Conservation (phyloP, 2,888 invertebrate species). For the Chrysolina haemoptera region DNA sequence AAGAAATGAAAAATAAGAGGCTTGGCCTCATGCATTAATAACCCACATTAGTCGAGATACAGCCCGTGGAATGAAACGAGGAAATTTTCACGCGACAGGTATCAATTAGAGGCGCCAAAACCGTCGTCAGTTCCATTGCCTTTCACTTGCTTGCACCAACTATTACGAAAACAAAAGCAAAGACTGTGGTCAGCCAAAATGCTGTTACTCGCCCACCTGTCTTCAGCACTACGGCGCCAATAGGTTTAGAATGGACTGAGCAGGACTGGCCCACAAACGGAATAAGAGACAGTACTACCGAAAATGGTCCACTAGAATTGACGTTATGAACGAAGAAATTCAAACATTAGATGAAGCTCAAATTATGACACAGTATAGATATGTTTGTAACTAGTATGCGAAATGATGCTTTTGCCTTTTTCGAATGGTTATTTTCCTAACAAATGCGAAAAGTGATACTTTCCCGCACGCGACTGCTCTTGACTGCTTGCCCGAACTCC, state of each 20-base stretch:
- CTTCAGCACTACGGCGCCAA: conserved; percentile 48
- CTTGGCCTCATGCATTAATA: conserved; percentile 28
- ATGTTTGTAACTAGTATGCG: no score
- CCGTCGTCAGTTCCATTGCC: conserved; percentile 41
- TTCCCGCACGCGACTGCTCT: no score
- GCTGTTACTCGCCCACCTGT: conserved; percentile 53
- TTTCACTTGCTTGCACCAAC: conserved; percentile 36
- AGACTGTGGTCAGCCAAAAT: conserved; percentile 41
- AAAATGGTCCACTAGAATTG: no score
- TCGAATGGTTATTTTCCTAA: no score
- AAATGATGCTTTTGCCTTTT: no score
- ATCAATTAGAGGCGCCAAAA: conserved; percentile 56
- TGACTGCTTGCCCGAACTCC: no score
- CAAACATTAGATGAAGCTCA: no score
- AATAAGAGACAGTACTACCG: no score
- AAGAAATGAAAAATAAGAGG: conserved; percentile 27
- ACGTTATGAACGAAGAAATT: no score
- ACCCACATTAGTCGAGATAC: conserved; percentile 29
- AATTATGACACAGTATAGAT: no score
- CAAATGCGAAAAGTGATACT: no score
- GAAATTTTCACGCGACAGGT: conserved; percentile 42
- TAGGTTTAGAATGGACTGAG: conserved; percentile 34
- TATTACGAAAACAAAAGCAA: conserved; percentile 43
- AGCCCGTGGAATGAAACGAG: conserved; percentile 18
- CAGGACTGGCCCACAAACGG: not conserved